These are phyloP conservation scores for Loriculus beryllinus DNA, from an alignment of 2,797 vertebrate species.

Conservation along the genomic window DNA sequence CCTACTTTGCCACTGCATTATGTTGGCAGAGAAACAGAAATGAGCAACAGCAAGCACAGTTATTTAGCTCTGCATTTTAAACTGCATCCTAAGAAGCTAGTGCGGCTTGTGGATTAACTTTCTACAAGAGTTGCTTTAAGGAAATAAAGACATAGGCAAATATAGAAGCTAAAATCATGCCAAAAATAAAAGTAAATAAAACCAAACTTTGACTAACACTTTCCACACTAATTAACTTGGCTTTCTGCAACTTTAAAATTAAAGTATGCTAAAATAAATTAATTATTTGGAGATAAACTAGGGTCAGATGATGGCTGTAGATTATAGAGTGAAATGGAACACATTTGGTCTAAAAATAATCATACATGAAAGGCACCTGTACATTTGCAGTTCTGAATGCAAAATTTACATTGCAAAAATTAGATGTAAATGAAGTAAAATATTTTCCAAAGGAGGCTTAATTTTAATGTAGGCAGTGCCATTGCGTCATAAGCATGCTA, in stretches of 20 bases:
- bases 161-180: neutral
- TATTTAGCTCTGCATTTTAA: neutral
- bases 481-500: neutral
- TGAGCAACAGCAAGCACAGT: neutral
- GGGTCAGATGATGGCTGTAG: neutral
- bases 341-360: neutral
- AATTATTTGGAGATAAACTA: neutral
- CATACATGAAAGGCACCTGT: neutral
- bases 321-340: neutral
- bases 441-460: neutral
- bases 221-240: neutral
- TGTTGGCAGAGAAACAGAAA: neutral
- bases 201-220: neutral
- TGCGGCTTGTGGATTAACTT: neutral
- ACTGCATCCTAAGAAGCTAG: neutral
- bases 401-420: neutral
- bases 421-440: neutral
- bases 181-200: neutral
- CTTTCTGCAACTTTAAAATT: neutral
- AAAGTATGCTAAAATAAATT: neutral
- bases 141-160: neutral
- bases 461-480: neutral
- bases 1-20: neutral
- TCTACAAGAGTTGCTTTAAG: rapidly evolving
- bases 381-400: neutral